Base-by-base conservation (phyloP, 2,797 vertebrate genomes). In the Sebastes melanostomus region DNA sequence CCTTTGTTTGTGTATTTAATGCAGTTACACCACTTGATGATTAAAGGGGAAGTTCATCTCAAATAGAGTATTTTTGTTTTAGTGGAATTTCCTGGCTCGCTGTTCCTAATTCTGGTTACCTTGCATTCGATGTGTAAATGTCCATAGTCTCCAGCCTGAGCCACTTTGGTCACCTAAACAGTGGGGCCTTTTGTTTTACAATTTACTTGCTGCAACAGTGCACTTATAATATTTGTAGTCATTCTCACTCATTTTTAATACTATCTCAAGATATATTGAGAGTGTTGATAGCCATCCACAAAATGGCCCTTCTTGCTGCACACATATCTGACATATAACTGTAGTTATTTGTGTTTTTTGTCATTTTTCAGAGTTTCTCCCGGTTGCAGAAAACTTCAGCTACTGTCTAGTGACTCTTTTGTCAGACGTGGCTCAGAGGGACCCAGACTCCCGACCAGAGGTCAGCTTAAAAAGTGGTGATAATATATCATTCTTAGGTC, bases 371-470 rank as follows among this genome's bases (percentile, higher is more conserved):
- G 98, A 97, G 32, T 91, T 93, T 63, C 98, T 99, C 69, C 98
- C 98, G 0, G 94, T 98, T 63, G 96, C 98, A 73, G 98, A 99
- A 94, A 99, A 96, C 89, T 99, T 99, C 95, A 98, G 97, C 90
- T 99, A 98, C 92, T 99, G 97, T 91, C 88, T 99, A 62, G 97
- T 99, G 76, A 99, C 98, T 0, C 90, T 99, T 83, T 91, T 99
- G 52, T 96, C 97, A 13, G 98, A 99, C 1, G 97, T 99, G 65
- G 97, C 98, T 50, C 97, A 97, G 90, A 96, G 94, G 80, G 98
- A 98, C 78, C 89, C 93, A 0, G 90, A 94, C 22, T 95, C 96
- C 36, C 92, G 96, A 86, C 91, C 95, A 60, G 96, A 99, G 97
- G 98, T 99, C 81, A 77, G 83, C 38, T 72, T 25, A 34, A 38